Percentiles rank a stretch among this genome's conserved stretches.
Evolutionary conservation across 1,140 invertebrate genomes (phyloP).

Genomic region (Drosophila virilis): DNA sequence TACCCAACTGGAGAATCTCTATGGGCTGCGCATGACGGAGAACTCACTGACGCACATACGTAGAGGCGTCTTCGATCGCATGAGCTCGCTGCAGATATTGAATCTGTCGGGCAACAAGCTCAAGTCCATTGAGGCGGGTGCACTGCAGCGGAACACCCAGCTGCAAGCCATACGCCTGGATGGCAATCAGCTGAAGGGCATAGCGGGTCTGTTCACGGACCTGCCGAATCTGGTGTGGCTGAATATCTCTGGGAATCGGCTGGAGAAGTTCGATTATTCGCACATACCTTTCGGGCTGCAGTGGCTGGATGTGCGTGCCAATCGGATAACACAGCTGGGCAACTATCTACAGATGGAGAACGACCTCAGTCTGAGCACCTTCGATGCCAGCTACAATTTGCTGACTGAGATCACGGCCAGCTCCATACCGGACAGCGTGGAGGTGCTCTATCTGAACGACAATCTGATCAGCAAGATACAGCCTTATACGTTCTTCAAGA

Average conservation of each 20-base stretch:
- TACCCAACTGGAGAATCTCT: conserved; percentile 90
- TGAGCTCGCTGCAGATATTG: conserved; percentile 93
- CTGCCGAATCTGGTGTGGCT: conserved; percentile 95
- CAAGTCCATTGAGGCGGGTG: conserved; percentile 92
- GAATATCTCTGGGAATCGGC: conserved; percentile 95
- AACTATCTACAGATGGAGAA: conserved; percentile 96
- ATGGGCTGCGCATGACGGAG: conserved; percentile 93
- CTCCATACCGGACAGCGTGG: conserved; percentile 94
- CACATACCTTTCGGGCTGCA: conserved; percentile 94
- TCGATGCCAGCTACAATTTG: conserved; percentile 94
- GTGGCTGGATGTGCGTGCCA: conserved; percentile 95
- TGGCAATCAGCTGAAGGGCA: conserved; percentile 94
- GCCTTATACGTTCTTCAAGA: conserved; percentile 96
- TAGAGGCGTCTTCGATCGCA: conserved; percentile 92
- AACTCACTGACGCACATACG: conserved; percentile 94
- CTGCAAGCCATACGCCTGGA: conserved; percentile 94
- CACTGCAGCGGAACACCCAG: conserved; percentile 93
- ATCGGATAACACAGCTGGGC: conserved; percentile 93
- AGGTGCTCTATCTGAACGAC: conserved; percentile 93
- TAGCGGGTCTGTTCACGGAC: conserved; percentile 93
- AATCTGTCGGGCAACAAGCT: conserved; percentile 95
- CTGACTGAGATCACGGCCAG: conserved; percentile 93
- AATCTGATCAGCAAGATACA: conserved; percentile 95
- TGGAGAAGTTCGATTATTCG: conserved; percentile 95
- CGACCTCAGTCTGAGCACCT: conserved; percentile 91